Conservation (phyloP, 2,888 invertebrate species). For the Parelbella ahira region DNA sequence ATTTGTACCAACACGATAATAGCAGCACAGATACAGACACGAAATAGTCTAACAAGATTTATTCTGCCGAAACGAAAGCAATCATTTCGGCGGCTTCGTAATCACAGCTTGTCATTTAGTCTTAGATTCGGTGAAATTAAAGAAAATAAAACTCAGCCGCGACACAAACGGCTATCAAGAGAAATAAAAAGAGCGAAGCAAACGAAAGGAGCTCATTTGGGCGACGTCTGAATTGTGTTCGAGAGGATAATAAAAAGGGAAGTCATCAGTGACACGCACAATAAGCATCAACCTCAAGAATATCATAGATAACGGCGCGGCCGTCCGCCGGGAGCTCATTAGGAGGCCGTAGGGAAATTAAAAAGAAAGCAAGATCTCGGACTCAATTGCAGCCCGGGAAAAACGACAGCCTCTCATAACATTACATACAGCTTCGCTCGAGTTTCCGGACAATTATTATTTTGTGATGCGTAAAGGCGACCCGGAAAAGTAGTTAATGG, state of each 20-base stretch:
- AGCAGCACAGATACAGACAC: neutral
- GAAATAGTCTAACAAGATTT: neutral
- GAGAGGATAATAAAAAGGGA: slow-evolving; percentile 80
- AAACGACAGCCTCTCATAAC: slow-evolving; percentile 76
- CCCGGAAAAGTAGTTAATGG: slow-evolving; percentile 70
- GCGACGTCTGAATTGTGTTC: slow-evolving; percentile 78
- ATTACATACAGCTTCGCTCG: slow-evolving; percentile 78
- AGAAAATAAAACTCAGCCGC: slow-evolving; percentile 68
- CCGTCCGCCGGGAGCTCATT: slow-evolving; percentile 74
- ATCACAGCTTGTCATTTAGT: slow-evolving; percentile 14
- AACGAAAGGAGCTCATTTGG: slow-evolving; percentile 78
- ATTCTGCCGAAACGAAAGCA: neutral
- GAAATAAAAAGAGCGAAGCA: slow-evolving; percentile 78
- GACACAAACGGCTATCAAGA: slow-evolving; percentile 77
- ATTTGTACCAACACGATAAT: slow-evolving; percentile 31
- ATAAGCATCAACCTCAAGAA: slow-evolving; percentile 81
- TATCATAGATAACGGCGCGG: slow-evolving; percentile 78
- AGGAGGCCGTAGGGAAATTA: slow-evolving; percentile 81
- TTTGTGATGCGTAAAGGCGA: slow-evolving; percentile 78
- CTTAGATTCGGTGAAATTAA: slow-evolving; percentile 30
- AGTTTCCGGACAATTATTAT: slow-evolving; percentile 81
- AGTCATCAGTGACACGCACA: slow-evolving; percentile 81
- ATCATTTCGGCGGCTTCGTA: slow-evolving; percentile 8
- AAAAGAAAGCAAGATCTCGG: slow-evolving; percentile 80
- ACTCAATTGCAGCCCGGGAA: slow-evolving; percentile 75